Evolutionary conservation across 2,888 invertebrate genomes (phyloP).

Genomic region (Synanthedon myopaeformis): DNA sequence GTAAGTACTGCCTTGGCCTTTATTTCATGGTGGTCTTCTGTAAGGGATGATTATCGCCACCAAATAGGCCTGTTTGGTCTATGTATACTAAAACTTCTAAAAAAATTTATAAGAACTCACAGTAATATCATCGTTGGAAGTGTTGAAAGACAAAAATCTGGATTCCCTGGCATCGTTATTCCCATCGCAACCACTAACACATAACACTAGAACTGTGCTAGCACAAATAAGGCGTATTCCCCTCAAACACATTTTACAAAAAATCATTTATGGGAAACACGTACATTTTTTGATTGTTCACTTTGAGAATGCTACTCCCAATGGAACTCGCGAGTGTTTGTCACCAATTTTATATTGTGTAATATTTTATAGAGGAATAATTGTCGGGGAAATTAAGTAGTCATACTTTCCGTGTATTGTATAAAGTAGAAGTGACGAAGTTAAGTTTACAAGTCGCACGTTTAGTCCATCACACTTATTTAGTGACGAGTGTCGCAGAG

Average conservation of each 20-base stretch:
- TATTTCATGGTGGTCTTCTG: too few relatives aligned
- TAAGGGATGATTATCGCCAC: too few relatives aligned
- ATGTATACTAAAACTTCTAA: too few relatives aligned
- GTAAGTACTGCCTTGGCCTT: too few relatives aligned
- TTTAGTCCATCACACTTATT: too few relatives aligned
- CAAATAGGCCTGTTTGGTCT: too few relatives aligned
- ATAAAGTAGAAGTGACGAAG: conserved; percentile 18
- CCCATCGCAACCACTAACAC: conserved; percentile 15
- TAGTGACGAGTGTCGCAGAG: too few relatives aligned
- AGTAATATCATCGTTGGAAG: conserved; percentile 60
- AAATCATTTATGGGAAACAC: background rate
- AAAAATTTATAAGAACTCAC: conserved; percentile 44
- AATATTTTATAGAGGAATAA: conserved; percentile 23
- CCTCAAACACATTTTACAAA: conserved; percentile 11
- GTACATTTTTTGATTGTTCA: background rate
- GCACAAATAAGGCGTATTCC: conserved; percentile 17
- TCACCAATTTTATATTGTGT: conserved; percentile 26
- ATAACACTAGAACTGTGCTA: conserved; percentile 15
- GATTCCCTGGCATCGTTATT: conserved; percentile 23
- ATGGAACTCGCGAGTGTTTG: conserved; percentile 28
- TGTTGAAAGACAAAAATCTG: conserved; percentile 69
- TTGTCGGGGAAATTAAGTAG: conserved; percentile 29
- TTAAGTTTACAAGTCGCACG: conserved; percentile 5
- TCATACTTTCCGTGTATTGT: conserved; percentile 47
- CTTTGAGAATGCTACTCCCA: conserved; percentile 16